These are phyloP conservation scores for Panzeria rudis DNA, from an alignment of 2,888 invertebrate genomes.

Conservation along the genomic window DNA sequence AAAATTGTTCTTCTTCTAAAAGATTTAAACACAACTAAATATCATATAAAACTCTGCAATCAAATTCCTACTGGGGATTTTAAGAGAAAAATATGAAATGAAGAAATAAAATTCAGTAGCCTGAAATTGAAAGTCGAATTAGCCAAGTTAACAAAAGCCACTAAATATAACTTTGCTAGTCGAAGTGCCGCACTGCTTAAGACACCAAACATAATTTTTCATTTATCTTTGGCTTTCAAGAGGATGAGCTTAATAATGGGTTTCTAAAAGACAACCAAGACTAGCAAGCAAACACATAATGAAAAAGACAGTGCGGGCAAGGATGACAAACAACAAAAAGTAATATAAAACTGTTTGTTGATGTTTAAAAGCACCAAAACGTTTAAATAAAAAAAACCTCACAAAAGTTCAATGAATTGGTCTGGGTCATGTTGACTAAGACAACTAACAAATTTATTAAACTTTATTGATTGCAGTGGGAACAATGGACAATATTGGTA, in stretches of 20 bases:
- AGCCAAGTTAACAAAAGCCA: slow-evolving; percentile 27
- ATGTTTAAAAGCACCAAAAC: slow-evolving; percentile 1
- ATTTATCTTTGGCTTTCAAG: slow-evolving; percentile 41
- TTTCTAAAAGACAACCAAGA: slow-evolving; percentile 23
- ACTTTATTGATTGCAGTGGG: slow-evolving; percentile 14
- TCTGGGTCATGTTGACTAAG: slow-evolving; percentile 49
- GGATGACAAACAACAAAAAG: slow-evolving; percentile 22
- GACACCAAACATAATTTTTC: slow-evolving; percentile 57
- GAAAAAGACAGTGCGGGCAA: slow-evolving; percentile 18
- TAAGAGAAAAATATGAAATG: not conserved
- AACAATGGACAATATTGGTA: slow-evolving; percentile 33
- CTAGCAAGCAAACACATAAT: not conserved
- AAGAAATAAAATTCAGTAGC: slow-evolving; percentile 9
- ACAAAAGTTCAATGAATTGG: slow-evolving; percentile 63
- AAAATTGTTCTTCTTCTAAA: too few relatives aligned
- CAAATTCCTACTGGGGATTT: slow-evolving; percentile 16
- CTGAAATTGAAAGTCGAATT: slow-evolving; percentile 48
- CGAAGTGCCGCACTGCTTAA: slow-evolving; percentile 23
- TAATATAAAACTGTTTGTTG: slow-evolving; percentile 12
- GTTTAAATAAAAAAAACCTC: not conserved
- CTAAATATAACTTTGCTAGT: slow-evolving; percentile 2
- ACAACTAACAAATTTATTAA: slow-evolving; percentile 38
- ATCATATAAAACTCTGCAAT: not conserved
- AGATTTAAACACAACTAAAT: too few relatives aligned
- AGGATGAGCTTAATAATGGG: slow-evolving; percentile 33